phyloP scores from a whole-genome alignment of 2,797 vertebrate genomes.

The Nyctibius grandis region DNA sequence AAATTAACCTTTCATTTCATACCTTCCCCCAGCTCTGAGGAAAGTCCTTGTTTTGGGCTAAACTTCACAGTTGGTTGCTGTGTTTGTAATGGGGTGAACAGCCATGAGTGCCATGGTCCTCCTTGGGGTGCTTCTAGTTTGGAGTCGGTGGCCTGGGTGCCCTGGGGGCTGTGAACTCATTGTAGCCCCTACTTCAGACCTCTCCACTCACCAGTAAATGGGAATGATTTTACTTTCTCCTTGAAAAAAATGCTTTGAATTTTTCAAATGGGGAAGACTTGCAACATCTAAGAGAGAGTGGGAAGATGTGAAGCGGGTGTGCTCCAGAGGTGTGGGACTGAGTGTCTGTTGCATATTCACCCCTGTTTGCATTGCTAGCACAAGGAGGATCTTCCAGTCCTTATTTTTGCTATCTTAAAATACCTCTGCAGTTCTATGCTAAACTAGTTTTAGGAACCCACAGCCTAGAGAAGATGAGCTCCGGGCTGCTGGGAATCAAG shows the following conservation, averaged over 20 bases:
- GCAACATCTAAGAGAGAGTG: not conserved
- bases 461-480: not conserved
- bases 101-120: not conserved
- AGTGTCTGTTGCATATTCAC: not conserved
- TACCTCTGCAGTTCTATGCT: not conserved
- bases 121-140: not conserved
- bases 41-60: not conserved
- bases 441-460: not conserved
- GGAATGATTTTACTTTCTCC: not conserved
- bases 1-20: not conserved
- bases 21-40: not conserved
- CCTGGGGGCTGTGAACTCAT: not conserved
- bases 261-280: not conserved
- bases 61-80: not conserved
- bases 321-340: not conserved
- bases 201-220: accelerated
- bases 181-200: not conserved
- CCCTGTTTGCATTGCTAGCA: not conserved
- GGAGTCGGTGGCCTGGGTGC: not conserved
- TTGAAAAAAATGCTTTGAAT: not conserved
- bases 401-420: not conserved
- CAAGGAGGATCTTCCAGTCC: not conserved
- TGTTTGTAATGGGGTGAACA: not conserved
- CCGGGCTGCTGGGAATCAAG: not conserved
- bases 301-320: not conserved